Base-by-base conservation (phyloP, 2,888 invertebrate species). In the Cheilosia impressa region DNA sequence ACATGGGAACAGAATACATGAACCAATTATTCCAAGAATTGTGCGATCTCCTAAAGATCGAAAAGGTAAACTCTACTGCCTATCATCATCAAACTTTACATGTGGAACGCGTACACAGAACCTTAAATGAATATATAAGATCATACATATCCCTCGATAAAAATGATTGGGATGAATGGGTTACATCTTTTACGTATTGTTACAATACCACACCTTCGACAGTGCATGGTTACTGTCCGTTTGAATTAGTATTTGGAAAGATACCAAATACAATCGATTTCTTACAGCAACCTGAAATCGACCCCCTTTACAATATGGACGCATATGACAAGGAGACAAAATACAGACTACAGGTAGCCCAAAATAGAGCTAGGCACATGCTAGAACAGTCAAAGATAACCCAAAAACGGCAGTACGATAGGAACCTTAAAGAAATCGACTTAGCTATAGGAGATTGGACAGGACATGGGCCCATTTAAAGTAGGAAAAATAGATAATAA, bases 141-240 rank as follows among this genome's bases (percentile, higher is more conserved):
- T 52, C 65, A 31, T 65, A 65, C 38, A 24, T 65, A 65, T 65
- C 65, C 19, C 4, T 65, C 31, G 31, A 34, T 19, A 52, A 50
- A 66, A 50, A 66, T 52, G 65, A 66, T 38, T 52, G 50, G 65
- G 45, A 45, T 45, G 45, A 62, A 22, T 62, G 45, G 43, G 24
- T 65, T 52, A 31, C 34, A 19, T 52, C 34, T 24, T 27, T 55
- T 27, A 27, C 27, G 15, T 52, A 52, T 13, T 66, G 50, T 41
- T 38, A 66, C 13, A 66, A 53, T 52, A 53, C 65, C 27, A 66
- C 52, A 13, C 53, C 43, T 22, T 66, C 66, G 50, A 66, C 53
- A 15, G 41, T 53, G 7, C 52, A 66, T 41, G 53, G 41, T 10
- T 66, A 66, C 34, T 41, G 38, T n/a, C 27, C 53, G 24, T 55